Base-by-base conservation (phyloP, 2,113 vertebrate species). In the Sminthopsis crassicaudata region DNA sequence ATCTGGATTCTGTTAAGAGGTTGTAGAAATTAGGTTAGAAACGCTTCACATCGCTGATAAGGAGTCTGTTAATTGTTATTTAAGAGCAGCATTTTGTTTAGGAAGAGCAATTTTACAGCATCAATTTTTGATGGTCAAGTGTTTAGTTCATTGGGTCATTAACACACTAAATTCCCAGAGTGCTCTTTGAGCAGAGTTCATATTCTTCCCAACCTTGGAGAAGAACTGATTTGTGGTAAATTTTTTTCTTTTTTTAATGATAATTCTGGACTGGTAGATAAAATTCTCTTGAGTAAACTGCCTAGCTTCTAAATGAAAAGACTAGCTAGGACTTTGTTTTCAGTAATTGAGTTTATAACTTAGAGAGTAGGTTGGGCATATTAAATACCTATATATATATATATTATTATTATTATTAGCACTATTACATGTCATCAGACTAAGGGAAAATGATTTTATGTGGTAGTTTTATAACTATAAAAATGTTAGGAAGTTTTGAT, bases 101-200 rank as follows among this genome's bases (percentile, higher is more conserved):
- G 46, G 91, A 88, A 96, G 94, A 50, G 6, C 90, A 90, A 52
- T 95, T 94, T 94, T 95, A 96, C 55, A 96, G 67, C 91, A 60
- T 94, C 89, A 92, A 94, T 96, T 97, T 97, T 96, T 91, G 46
- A 88, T 90, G 55, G 93, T 91, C 95, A 94, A 94, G 55, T 54
- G 24, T 95, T 96, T 97, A 95, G 95, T 95, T 93, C 94, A 90
- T 22, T 92, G 92, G 90, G 91, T 97, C 93, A 94, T 97, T 96
- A 97, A 94, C 93, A 30, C 55, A 53, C 51, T 95, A 27, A 94
- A 96, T 97, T 97, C 91, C 51, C 84, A 91, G 91, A 89, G 57
- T 89, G 54, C 46, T 94, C 52, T 91, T 91, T 60, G 46, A 84
- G 30, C 50, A 96, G 60, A 92, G 46, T 95, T 96, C 91, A 94